Evolutionary conservation across 2,888 invertebrate genomes (phyloP).

Genomic region (Oscheius myriophilus): DNA sequence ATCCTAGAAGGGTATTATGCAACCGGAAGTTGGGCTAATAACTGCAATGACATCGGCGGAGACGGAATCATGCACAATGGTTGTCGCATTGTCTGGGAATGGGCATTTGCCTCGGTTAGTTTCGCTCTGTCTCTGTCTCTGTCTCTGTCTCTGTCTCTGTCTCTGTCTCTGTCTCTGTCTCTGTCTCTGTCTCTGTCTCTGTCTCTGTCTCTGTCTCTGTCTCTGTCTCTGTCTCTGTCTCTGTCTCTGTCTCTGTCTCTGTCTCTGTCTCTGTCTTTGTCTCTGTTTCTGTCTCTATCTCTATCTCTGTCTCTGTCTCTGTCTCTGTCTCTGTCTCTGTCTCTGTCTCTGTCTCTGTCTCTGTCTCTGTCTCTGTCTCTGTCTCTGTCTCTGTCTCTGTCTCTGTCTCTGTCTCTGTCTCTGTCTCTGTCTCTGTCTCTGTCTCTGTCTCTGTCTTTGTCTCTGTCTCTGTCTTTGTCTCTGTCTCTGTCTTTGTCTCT

Average conservation of each 20-base stretch:
- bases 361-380: neutral
- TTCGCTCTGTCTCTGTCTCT: neutral
- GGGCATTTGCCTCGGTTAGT: slow-evolving; percentile 69
- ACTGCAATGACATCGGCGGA: slow-evolving; percentile 69
- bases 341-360: neutral
- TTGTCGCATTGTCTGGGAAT: slow-evolving; percentile 65
- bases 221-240: too few relatives aligned
- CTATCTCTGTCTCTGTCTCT: too few relatives aligned
- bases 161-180: slow-evolving; percentile 37
- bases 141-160: slow-evolving; percentile 52
- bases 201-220: too few relatives aligned
- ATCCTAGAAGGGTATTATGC: slow-evolving; percentile 67
- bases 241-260: too few relatives aligned
- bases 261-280: slow-evolving; percentile 51
- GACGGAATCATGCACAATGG: slow-evolving; percentile 66
- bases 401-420: neutral
- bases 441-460: neutral
- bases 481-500: neutral
- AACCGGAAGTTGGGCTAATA: slow-evolving; percentile 69
- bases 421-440: neutral
- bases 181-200: neutral
- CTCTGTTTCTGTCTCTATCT: too few relatives aligned
- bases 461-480: neutral
- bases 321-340: slow-evolving; percentile 23
- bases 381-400: neutral